Percentiles rank a stretch among this genome's conserved stretches.
Evolutionary conservation across 2,113 vertebrate species (phyloP).

Genomic region (Piprites chloris): DNA sequence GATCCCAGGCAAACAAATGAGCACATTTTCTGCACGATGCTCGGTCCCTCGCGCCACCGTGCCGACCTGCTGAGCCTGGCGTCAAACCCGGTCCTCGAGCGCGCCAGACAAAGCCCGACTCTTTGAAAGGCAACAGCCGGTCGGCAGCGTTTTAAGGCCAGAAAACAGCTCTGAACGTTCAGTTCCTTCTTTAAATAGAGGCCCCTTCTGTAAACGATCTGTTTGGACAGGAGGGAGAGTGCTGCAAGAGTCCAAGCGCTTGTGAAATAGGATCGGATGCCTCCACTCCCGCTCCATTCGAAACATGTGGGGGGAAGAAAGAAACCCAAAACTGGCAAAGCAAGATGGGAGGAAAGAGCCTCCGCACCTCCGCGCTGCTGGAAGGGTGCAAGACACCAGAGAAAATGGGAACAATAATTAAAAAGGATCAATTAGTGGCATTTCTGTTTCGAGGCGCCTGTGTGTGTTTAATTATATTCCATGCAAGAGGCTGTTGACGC

Average conservation of each 20-base stretch:
- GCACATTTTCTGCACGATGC: not conserved
- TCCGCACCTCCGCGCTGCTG: rapidly evolving
- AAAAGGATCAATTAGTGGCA: slow-evolving; percentile 8
- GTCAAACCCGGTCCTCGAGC: not conserved
- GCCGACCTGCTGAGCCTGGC: not conserved
- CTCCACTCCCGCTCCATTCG: not conserved
- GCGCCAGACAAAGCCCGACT: not conserved
- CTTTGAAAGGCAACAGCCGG: slow-evolving; percentile 38
- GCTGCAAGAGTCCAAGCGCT: slow-evolving; percentile 47
- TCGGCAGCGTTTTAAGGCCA: slow-evolving; percentile 23
- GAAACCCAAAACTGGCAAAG: not conserved
- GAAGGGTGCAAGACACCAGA: not conserved
- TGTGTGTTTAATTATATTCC: not conserved
- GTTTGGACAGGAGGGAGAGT: slow-evolving; percentile 60
- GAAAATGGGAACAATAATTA: not conserved
- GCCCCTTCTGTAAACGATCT: slow-evolving; percentile 66
- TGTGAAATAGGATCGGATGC: slow-evolving; percentile 62
- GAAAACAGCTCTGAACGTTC: slow-evolving; percentile 53
- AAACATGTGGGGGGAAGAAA: slow-evolving; percentile 34
- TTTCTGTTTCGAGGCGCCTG: not conserved
- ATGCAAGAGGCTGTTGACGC: not conserved
- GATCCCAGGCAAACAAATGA: not conserved
- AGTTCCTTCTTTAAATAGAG: slow-evolving; percentile 63
- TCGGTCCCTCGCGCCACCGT: rapidly evolving
- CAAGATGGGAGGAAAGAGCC: not conserved